Conservation (phyloP, 2,113 vertebrate genomes). For the Parus major region DNA sequence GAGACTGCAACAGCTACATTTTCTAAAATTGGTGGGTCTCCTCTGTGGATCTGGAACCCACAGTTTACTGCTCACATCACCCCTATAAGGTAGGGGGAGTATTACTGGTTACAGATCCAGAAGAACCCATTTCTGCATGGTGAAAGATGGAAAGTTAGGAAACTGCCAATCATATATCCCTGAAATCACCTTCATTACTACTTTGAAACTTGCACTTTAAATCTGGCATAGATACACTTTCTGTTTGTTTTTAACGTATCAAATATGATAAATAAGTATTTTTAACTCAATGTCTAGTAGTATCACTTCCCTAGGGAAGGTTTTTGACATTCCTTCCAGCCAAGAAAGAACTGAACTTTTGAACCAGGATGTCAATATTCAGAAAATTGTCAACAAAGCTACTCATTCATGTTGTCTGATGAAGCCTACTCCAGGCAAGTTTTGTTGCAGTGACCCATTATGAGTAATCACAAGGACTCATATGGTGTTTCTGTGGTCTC, state of each 20-base stretch:
- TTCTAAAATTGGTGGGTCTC: neutral
- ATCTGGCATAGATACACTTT: neutral
- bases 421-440: neutral
- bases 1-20: neutral
- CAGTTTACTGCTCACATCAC: neutral
- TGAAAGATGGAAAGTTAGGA: neutral
- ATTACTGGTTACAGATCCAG: neutral
- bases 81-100: neutral
- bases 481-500: neutral
- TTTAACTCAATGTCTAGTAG: neutral
- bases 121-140: neutral
- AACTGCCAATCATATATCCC: neutral
- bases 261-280: neutral
- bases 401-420: neutral
- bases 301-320: neutral
- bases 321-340: neutral
- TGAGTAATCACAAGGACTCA: neutral
- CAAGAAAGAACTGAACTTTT: slow-evolving; percentile 28
- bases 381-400: neutral
- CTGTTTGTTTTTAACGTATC: neutral
- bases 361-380: neutral
- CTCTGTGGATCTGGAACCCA: neutral
- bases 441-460: neutral
- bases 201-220: neutral
- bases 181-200: neutral